phyloP scores from a whole-genome alignment of 2,797 vertebrate genomes.

The Gymnoscopelus braueri region DNA sequence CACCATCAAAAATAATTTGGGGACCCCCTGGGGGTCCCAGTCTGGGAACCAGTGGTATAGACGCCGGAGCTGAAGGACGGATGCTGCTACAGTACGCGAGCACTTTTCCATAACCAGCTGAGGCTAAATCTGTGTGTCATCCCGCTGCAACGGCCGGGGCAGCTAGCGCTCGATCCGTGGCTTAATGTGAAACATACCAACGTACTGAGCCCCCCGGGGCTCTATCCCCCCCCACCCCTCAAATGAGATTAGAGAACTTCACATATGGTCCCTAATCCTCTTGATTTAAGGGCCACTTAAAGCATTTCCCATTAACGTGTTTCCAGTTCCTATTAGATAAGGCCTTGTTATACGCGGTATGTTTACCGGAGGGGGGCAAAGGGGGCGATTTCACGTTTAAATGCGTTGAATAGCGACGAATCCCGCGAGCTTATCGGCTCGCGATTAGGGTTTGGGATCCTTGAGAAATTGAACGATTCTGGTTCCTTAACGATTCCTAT shows the following conservation, averaged over 20 bases:
- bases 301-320: conserved; percentile 68
- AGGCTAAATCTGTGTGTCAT: conserved; percentile 21
- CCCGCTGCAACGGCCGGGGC: background rate
- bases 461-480: no score
- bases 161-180: conserved; percentile 47
- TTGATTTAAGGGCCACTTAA: conserved; percentile 72
- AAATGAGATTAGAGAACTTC: conserved; percentile 73
- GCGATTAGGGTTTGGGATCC: background rate
- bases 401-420: conserved; percentile 14
- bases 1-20: no score
- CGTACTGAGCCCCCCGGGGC: background rate
- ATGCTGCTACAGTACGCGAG: no score
- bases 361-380: conserved; percentile 23
- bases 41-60: no score
- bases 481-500: no score
- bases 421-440: conserved; percentile 29
- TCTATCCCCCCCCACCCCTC: conserved; percentile 40
- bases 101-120: background rate
- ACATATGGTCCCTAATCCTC: conserved; percentile 78
- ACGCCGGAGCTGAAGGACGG: no score
- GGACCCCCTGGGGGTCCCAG: no score
- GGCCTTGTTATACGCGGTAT: conserved; percentile 39
- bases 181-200: conserved; percentile 70
- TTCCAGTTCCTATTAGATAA: conserved; percentile 67
- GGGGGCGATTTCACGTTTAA: conserved; percentile 18